Conservation (phyloP, 2,888 invertebrate species). For the Noctua pronuba region DNA sequence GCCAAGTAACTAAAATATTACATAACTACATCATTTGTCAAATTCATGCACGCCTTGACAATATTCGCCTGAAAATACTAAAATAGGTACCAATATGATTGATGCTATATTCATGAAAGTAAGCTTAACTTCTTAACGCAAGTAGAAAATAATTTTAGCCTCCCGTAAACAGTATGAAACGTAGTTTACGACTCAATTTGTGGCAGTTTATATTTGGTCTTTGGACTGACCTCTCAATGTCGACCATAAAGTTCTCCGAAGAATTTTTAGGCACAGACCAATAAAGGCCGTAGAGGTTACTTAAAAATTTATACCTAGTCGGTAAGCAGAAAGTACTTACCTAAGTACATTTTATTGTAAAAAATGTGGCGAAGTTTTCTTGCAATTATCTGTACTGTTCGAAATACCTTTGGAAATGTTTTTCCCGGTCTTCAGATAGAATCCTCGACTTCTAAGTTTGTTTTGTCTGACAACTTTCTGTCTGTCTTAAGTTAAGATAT, state of each 20-base stretch:
- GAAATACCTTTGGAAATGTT: slow-evolving; percentile 20
- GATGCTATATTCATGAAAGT: slow-evolving; percentile 38
- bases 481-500: slow-evolving; percentile 11
- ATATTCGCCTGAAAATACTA: slow-evolving; percentile 34
- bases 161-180: slow-evolving; percentile 52
- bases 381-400: slow-evolving; percentile 22
- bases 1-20: slow-evolving; percentile 1
- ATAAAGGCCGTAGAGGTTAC: slow-evolving; percentile 32
- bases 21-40: slow-evolving; percentile 27
- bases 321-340: slow-evolving; percentile 26
- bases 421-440: slow-evolving; percentile 21
- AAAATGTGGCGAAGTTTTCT: slow-evolving; percentile 41
- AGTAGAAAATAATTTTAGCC: slow-evolving; percentile 48
- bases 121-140: slow-evolving; percentile 25
- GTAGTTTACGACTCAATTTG: slow-evolving; percentile 63
- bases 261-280: slow-evolving; percentile 44
- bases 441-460: neutral
- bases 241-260: slow-evolving; percentile 32
- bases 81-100: slow-evolving; percentile 35
- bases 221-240: slow-evolving; percentile 56
- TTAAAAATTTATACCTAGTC: slow-evolving; percentile 40
- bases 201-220: slow-evolving; percentile 55
- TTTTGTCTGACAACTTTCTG: slow-evolving; percentile 37
- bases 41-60: slow-evolving; percentile 30
- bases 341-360: slow-evolving; percentile 31